A percentile compares a stretch with the other conserved stretches of the same genome.
Evolutionary conservation across 2,797 vertebrate genomes (phyloP).

Genomic region (Smutsia temminckii): DNA sequence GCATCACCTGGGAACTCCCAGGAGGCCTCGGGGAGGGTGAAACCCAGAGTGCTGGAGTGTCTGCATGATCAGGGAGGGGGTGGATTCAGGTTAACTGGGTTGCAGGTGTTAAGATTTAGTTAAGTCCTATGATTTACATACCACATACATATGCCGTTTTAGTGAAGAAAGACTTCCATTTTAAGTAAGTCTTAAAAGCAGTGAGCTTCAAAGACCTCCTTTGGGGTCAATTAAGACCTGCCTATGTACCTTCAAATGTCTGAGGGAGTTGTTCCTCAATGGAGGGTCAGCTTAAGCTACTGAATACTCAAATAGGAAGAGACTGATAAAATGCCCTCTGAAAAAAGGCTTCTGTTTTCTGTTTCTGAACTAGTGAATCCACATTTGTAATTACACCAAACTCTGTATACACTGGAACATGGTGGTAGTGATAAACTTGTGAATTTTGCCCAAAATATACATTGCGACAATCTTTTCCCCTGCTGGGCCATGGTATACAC

Average conservation of each 20-base stretch:
- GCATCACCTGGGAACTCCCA: neutral
- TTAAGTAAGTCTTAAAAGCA: slow-evolving; percentile 57
- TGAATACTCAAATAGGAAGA: neutral
- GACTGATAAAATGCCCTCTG: neutral
- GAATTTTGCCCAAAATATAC: neutral
- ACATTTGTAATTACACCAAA: neutral
- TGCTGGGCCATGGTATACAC: neutral
- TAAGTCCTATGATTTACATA: slow-evolving; percentile 45
- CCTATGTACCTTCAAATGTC: neutral
- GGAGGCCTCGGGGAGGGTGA: neutral
- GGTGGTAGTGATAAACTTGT: neutral
- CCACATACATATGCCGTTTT: slow-evolving; percentile 25
- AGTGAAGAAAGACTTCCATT: slow-evolving; percentile 46
- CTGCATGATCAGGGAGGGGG: neutral
- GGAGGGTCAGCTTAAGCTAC: neutral
- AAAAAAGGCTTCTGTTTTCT: neutral
- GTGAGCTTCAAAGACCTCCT: slow-evolving; percentile 60
- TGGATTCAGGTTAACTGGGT: slow-evolving; percentile 27
- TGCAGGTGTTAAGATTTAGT: slow-evolving; percentile 26
- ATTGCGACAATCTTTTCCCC: neutral
- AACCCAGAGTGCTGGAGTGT: neutral
- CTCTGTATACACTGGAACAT: neutral
- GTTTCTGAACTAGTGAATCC: neutral
- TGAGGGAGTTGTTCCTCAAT: neutral
- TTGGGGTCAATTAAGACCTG: slow-evolving; percentile 62